These are phyloP conservation scores for Cephalopachus bancanus DNA, from an alignment of 2,797 vertebrate genomes.

Conservation along the genomic window DNA sequence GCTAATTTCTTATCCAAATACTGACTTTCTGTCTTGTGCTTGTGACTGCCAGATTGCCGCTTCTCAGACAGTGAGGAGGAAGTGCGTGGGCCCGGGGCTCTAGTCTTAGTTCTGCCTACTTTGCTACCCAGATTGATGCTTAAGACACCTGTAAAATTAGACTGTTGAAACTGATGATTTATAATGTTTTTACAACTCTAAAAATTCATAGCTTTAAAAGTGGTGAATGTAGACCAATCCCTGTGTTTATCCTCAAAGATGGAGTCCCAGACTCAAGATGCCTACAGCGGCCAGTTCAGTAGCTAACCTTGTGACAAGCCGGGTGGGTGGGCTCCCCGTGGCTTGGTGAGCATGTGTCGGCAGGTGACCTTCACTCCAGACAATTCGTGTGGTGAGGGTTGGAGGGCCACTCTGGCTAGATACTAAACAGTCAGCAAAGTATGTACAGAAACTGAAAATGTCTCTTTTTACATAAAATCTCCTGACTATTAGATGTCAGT, in stretches of 20 bases:
- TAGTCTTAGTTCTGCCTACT: background rate
- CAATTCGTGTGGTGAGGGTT: background rate
- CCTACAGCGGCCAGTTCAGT: background rate
- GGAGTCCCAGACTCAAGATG: background rate
- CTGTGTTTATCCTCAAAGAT: background rate
- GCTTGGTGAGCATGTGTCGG: background rate
- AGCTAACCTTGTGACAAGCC: background rate
- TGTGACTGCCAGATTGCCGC: no score
- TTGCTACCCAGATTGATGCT: background rate
- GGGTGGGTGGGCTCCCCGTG: no score
- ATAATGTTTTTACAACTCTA: background rate
- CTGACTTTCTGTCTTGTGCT: conserved; percentile 18
- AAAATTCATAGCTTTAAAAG: conserved; percentile 2
- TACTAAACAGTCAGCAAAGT: background rate
- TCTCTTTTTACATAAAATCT: no score
- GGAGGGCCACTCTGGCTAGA: background rate
- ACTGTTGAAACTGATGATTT: background rate
- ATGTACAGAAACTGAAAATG: background rate
- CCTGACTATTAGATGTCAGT: background rate
- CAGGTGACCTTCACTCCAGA: background rate
- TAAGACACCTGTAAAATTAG: background rate
- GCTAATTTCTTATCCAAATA: background rate
- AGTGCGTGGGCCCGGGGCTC: background rate
- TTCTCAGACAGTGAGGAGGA: background rate
- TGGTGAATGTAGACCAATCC: background rate